Evolutionary conservation across 2,888 invertebrate species (phyloP).

Genomic region (Chloroclysta siterata): DNA sequence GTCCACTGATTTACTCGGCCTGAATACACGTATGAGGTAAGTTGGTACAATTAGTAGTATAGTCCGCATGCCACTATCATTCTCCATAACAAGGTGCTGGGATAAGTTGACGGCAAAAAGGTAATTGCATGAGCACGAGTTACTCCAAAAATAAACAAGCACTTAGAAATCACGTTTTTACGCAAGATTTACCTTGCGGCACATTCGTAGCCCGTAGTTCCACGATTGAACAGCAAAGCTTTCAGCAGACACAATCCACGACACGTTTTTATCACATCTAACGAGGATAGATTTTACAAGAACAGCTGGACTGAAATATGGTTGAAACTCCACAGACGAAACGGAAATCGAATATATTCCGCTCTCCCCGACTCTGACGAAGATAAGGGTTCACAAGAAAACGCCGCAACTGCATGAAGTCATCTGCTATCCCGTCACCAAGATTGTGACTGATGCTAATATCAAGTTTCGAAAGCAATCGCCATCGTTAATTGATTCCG

Average conservation of each 20-base stretch:
- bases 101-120: constrained; percentile 61
- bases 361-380: constrained; percentile 91
- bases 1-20: constrained; percentile 57
- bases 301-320: constrained; percentile 57
- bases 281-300: constrained; percentile 48
- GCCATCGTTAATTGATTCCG: constrained; percentile 81
- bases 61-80: constrained; percentile 58
- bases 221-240: constrained; percentile 64
- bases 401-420: constrained; percentile 82
- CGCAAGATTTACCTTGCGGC: constrained; percentile 46
- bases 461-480: constrained; percentile 85
- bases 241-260: constrained; percentile 63
- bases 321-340: constrained; percentile 88
- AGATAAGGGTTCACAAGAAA: constrained; percentile 91
- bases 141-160: constrained; percentile 81
- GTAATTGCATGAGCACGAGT: constrained; percentile 73
- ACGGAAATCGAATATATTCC: constrained; percentile 93
- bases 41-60: constrained; percentile 49
- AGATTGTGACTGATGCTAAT: constrained; percentile 59
- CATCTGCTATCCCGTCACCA: constrained; percentile 86
- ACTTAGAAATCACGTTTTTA: constrained; percentile 49
- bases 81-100: constrained; percentile 72
- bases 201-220: constrained; percentile 64
- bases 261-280: constrained; percentile 75
- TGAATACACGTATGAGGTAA: constrained; percentile 66